Conservation (phyloP, 2,113 vertebrate genomes). For the Puffinus mauretanicus region DNA sequence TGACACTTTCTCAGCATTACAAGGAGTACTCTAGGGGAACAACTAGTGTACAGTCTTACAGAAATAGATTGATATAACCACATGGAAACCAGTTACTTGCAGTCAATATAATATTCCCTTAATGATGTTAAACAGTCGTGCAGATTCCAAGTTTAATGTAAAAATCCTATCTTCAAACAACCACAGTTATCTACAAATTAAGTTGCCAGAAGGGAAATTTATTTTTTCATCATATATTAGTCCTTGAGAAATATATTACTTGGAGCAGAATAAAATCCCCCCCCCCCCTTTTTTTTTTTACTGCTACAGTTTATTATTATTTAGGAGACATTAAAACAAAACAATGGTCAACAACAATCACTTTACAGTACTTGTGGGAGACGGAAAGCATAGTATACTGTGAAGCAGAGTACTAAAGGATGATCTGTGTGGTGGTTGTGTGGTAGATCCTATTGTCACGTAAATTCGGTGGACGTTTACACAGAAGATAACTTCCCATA, state of each 20-base stretch:
- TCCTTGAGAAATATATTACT: constrained; percentile 60
- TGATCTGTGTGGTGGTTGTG: not conserved
- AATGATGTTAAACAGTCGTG: constrained; percentile 78
- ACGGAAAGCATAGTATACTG: not conserved
- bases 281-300: not conserved
- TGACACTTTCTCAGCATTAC: constrained; percentile 84
- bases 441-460: not conserved
- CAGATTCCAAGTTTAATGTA: constrained; percentile 69
- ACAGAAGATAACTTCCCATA: not conserved
- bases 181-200: constrained; percentile 72
- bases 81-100: constrained; percentile 78
- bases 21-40: constrained; percentile 78
- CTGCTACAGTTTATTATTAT: constrained; percentile 61
- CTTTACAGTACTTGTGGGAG: constrained; percentile 43
- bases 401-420: not conserved
- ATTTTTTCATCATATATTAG: constrained; percentile 56
- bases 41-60: constrained; percentile 76
- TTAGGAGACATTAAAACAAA: constrained; percentile 63
- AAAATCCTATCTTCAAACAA: constrained; percentile 62
- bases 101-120: constrained; percentile 80
- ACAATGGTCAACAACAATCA: constrained; percentile 54
- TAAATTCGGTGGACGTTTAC: not conserved
- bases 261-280: not conserved
- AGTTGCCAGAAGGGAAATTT: constrained; percentile 67
- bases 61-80: constrained; percentile 82